phyloP scores from a whole-genome alignment of 2,888 invertebrate genomes.

The Hirtodrosophila cameraria region DNA sequence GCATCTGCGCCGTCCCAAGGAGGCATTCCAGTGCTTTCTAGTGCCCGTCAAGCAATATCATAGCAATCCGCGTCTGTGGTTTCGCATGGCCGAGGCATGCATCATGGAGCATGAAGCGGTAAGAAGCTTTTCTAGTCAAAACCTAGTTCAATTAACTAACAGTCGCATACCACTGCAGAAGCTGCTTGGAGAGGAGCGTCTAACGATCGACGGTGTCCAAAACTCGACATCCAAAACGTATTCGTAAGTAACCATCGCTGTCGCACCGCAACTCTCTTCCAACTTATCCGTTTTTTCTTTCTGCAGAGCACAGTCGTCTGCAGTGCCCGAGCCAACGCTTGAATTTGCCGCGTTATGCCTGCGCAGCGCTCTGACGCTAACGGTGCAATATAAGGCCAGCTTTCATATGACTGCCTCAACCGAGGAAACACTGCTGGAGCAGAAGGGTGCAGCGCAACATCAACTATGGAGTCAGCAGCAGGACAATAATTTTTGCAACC shows the following conservation, averaged over 20 bases:
- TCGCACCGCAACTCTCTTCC: not conserved
- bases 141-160: not conserved
- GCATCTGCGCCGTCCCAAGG: slow-evolving; percentile 90
- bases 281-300: too few relatives aligned
- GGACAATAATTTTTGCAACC: slow-evolving; percentile 85
- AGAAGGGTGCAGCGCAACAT: slow-evolving; percentile 48
- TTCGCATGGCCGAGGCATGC: slow-evolving; percentile 96
- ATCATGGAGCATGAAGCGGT: slow-evolving; percentile 87
- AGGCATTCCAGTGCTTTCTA: slow-evolving; percentile 96
- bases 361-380: slow-evolving; percentile 88
- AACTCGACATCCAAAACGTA: slow-evolving; percentile 46
- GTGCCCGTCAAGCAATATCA: slow-evolving; percentile 94
- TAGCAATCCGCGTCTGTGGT: slow-evolving; percentile 95
- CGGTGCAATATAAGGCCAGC: slow-evolving; percentile 66
- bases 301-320: slow-evolving; percentile 87
- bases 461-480: slow-evolving; percentile 83
- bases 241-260: slow-evolving; percentile 58
- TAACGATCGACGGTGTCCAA: slow-evolving; percentile 33
- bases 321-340: slow-evolving; percentile 93
- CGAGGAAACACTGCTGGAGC: slow-evolving; percentile 52
- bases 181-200: slow-evolving; percentile 51
- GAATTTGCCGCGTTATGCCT: slow-evolving; percentile 96
- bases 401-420: slow-evolving; percentile 51
- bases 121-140: slow-evolving; percentile 25
- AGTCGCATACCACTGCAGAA: slow-evolving; percentile 35